These are phyloP conservation scores for Drosophila affinis DNA, from an alignment of 2,888 invertebrate genomes.

Conservation along the genomic window DNA sequence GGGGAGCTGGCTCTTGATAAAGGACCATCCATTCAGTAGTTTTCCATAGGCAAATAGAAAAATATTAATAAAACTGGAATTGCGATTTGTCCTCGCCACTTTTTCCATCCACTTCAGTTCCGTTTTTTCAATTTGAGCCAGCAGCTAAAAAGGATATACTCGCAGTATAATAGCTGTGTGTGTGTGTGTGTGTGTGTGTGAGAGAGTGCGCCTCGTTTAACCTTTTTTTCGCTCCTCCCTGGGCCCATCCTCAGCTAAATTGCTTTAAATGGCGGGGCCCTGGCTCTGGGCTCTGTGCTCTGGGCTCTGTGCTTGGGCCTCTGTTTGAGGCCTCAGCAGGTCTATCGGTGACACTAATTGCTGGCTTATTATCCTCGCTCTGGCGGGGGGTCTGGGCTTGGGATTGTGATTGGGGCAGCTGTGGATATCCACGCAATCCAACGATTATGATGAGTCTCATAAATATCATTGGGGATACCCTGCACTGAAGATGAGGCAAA, in stretches of 20 bases:
- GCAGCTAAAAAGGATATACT: slow-evolving; percentile 33
- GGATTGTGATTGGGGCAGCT: background rate
- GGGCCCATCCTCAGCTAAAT: slow-evolving; percentile 33
- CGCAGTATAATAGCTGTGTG: slow-evolving; percentile 37
- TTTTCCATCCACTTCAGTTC: slow-evolving; percentile 9
- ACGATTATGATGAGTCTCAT: slow-evolving; percentile 61
- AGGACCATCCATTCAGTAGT: slow-evolving; percentile 53
- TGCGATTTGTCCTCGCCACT: slow-evolving; percentile 65
- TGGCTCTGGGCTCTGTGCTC: slow-evolving; percentile 26
- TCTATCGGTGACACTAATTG: slow-evolving; percentile 72
- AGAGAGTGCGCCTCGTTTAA: slow-evolving; percentile 40
- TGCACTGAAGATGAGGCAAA: slow-evolving; percentile 4
- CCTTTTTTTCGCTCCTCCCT: slow-evolving; percentile 34
- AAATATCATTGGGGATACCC: slow-evolving; percentile 12
- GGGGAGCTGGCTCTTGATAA: slow-evolving; percentile 25
- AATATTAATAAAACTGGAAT: slow-evolving; percentile 76
- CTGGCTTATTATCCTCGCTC: slow-evolving; percentile 63
- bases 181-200: slow-evolving; percentile 12
- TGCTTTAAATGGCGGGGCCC: slow-evolving; percentile 40
- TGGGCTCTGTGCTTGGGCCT: slow-evolving; percentile 8
- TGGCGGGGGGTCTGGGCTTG: slow-evolving; percentile 8
- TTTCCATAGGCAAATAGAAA: slow-evolving; percentile 72
- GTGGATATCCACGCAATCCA: slow-evolving; percentile 58
- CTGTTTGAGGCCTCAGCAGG: slow-evolving; percentile 44
- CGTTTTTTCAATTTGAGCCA: slow-evolving; percentile 62